phyloP scores from a whole-genome alignment of 2,888 invertebrate species.

The Nebria brevicollis region DNA sequence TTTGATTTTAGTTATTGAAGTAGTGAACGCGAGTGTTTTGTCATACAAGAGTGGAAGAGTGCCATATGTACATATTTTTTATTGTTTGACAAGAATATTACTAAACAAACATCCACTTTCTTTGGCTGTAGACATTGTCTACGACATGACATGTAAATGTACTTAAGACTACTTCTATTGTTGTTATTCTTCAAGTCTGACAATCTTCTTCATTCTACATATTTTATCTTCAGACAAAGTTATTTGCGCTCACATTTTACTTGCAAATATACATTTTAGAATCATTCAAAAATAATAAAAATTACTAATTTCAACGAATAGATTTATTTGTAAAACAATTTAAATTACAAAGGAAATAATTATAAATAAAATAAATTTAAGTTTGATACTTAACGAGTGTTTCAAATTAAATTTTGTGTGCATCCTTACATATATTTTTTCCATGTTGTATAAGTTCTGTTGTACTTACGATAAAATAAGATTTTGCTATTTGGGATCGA shows the following conservation, averaged over 20 bases:
- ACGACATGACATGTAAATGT: constrained; percentile 1
- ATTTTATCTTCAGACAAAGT: background rate
- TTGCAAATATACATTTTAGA: background rate
- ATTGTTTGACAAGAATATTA: background rate
- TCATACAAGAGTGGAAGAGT: background rate
- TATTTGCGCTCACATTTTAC: background rate
- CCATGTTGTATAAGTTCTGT: no score
- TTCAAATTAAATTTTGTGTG: no score
- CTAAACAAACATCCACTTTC: background rate
- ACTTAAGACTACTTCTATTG: background rate
- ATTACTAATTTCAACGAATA: no score
- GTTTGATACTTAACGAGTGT: no score
- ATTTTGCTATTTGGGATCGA: no score
- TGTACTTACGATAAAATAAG: no score
- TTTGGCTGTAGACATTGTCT: background rate
- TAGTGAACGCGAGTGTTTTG: no score
- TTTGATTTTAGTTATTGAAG: no score
- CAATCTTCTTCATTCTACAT: background rate
- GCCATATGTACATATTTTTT: background rate
- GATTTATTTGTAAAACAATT: no score
- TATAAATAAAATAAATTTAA: no score
- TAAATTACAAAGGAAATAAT: no score
- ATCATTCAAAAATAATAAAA: background rate
- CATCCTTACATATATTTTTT: no score
- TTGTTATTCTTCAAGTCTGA: background rate